phyloP scores from a whole-genome alignment of 2,113 vertebrate species.

The Callaeas wilsoni region DNA sequence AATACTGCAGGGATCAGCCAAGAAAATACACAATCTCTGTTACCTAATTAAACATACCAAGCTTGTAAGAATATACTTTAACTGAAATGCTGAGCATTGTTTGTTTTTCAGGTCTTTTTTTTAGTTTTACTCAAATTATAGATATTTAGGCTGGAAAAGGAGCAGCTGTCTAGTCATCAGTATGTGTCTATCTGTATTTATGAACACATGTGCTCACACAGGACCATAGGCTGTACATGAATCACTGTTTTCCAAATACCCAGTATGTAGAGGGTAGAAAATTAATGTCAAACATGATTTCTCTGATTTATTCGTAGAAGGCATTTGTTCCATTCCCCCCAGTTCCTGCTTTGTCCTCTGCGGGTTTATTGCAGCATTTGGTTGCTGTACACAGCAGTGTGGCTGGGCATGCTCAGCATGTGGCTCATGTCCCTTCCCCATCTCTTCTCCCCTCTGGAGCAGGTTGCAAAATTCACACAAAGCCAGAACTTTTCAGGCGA shows the following conservation, averaged over 20 bases:
- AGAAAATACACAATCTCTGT: slow-evolving; percentile 52
- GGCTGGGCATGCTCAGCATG: not conserved
- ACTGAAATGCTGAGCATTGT: not conserved
- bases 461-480: not conserved
- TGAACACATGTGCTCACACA: slow-evolving; percentile 6
- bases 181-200: slow-evolving; percentile 19
- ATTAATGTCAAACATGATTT: slow-evolving; percentile 59
- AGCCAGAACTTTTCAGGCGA: not conserved
- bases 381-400: not conserved
- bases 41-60: slow-evolving; percentile 33
- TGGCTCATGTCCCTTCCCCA: not conserved
- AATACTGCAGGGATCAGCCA: slow-evolving; percentile 45
- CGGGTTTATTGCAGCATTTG: not conserved
- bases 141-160: not conserved
- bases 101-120: not conserved
- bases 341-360: slow-evolving; percentile 61
- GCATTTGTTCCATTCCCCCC: not conserved
- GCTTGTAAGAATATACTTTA: slow-evolving; percentile 35
- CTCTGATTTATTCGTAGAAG: slow-evolving; percentile 63
- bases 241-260: slow-evolving; percentile 47
- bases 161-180: not conserved
- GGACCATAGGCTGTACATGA: not conserved
- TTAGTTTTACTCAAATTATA: not conserved
- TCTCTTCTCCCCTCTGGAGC: not conserved
- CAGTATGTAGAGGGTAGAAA: slow-evolving; percentile 29